A percentile compares a stretch with the other conserved stretches of the same genome.
Evolutionary conservation across 2,797 vertebrate genomes (phyloP).

Genomic region (Anabas testudineus): DNA sequence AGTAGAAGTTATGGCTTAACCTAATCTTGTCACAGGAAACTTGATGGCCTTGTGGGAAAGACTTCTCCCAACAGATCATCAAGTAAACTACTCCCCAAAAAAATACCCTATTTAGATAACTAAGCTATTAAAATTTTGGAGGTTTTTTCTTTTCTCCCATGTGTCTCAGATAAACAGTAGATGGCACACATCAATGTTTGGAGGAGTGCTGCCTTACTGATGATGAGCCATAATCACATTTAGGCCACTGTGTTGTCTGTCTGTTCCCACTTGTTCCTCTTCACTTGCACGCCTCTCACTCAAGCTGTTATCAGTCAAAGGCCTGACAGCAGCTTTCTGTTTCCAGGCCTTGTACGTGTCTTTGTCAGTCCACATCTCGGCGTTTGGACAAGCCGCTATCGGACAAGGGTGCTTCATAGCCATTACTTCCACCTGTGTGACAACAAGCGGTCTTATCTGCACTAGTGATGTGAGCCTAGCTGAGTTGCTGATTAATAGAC

Average conservation of each 20-base stretch:
- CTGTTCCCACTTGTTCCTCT: constrained; percentile 61
- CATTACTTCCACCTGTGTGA: constrained; percentile 78
- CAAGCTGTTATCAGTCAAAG: constrained; percentile 78
- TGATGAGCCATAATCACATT: constrained; percentile 73
- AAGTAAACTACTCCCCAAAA: neutral
- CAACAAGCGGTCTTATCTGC: constrained; percentile 80
- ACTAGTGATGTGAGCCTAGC: constrained; percentile 71
- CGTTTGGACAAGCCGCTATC: constrained; percentile 75
- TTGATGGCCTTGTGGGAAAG: neutral
- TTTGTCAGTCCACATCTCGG: constrained; percentile 73
- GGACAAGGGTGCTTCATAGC: constrained; percentile 60
- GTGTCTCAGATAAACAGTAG: constrained; percentile 44
- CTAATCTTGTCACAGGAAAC: neutral
- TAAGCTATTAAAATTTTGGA: constrained; percentile 21
- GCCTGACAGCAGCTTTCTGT: constrained; percentile 74
- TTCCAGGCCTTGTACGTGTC: constrained; percentile 68
- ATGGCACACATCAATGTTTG: constrained; percentile 57
- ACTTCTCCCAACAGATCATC: neutral
- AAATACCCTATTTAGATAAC: too few relatives aligned
- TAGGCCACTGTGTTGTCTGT: constrained; percentile 63
- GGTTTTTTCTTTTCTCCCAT: constrained; percentile 13
- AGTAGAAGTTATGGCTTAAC: neutral
- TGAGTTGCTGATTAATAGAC: constrained; percentile 81
- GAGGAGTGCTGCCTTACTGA: constrained; percentile 42
- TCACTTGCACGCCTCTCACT: constrained; percentile 61